These are phyloP conservation scores for Thalassaphorura encarpata DNA, from an alignment of 1,140 invertebrate species.

Conservation along the genomic window DNA sequence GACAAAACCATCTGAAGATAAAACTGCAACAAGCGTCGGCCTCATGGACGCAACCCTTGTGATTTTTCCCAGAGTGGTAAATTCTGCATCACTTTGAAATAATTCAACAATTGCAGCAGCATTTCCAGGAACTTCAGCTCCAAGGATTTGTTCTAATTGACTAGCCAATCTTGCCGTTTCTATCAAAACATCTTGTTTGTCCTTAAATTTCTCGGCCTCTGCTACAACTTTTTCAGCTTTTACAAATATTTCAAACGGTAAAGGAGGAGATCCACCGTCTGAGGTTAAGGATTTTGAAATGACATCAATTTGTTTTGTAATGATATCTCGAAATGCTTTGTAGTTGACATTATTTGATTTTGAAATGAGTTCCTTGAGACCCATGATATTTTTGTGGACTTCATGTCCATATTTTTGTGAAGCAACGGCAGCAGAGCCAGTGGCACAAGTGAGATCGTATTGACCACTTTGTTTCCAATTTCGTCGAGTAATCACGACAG, in stretches of 20 bases:
- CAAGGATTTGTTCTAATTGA: background rate
- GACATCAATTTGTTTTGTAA: slow-evolving; percentile 1
- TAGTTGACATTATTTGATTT: background rate
- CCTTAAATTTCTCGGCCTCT: slow-evolving; percentile 9
- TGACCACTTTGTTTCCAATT: slow-evolving; percentile 11
- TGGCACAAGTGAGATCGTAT: slow-evolving; percentile 17
- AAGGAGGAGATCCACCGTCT: background rate
- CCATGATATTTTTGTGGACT: slow-evolving; percentile 6
- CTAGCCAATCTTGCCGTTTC: slow-evolving; percentile 6
- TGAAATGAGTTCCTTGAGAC: slow-evolving; percentile 1
- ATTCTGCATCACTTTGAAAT: slow-evolving; percentile 19
- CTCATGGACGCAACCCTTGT: slow-evolving; percentile 20
- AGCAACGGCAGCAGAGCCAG: slow-evolving; percentile 18
- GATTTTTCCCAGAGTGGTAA: slow-evolving; percentile 24
- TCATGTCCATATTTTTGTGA: slow-evolving; percentile 12
- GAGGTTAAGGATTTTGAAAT: background rate
- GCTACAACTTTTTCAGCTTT: slow-evolving; percentile 19
- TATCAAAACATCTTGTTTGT: slow-evolving; percentile 2
- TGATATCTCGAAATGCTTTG: background rate
- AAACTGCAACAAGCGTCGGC: slow-evolving; percentile 51
- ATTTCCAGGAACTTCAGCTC: background rate
- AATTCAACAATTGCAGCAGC: slow-evolving; percentile 17
- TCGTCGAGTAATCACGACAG: slow-evolving; percentile 17
- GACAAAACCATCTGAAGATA: slow-evolving; percentile 42
- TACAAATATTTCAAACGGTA: slow-evolving; percentile 17